Conservation (phyloP, 2,113 vertebrate genomes). For the Sturnira hondurensis region DNA sequence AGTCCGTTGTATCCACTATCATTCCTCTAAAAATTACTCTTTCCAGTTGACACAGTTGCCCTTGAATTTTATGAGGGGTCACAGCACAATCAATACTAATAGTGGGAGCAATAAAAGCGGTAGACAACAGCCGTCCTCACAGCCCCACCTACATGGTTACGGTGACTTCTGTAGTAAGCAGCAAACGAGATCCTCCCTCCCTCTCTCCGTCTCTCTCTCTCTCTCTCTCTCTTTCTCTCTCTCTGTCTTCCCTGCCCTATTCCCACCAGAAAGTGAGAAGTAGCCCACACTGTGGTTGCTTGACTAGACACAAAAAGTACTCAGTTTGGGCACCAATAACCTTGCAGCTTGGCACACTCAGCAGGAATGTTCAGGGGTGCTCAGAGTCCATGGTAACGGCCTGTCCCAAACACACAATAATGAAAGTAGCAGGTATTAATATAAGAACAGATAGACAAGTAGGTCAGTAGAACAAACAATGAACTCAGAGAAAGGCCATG, state of each 20-base stretch:
- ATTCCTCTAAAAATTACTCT: not conserved
- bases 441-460: not conserved
- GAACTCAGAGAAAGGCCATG: not conserved
- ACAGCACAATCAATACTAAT: not conserved
- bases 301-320: not conserved
- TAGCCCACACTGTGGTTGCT: accelerated
- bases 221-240: not conserved
- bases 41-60: not conserved
- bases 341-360: not conserved
- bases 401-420: not conserved
- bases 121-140: not conserved
- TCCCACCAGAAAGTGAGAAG: not conserved
- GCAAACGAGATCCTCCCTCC: not conserved
- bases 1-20: not conserved
- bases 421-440: not conserved
- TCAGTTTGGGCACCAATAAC: not conserved
- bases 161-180: not conserved
- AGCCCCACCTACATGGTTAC: not conserved
- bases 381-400: not conserved
- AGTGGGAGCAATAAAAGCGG: not conserved
- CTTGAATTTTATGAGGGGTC: not conserved
- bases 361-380: not conserved
- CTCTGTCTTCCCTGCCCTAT: not conserved
- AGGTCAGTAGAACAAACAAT: not conserved
- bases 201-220: not conserved